Conservation (phyloP, 2,797 vertebrate genomes). For the Neosilurus hyrtlii region DNA sequence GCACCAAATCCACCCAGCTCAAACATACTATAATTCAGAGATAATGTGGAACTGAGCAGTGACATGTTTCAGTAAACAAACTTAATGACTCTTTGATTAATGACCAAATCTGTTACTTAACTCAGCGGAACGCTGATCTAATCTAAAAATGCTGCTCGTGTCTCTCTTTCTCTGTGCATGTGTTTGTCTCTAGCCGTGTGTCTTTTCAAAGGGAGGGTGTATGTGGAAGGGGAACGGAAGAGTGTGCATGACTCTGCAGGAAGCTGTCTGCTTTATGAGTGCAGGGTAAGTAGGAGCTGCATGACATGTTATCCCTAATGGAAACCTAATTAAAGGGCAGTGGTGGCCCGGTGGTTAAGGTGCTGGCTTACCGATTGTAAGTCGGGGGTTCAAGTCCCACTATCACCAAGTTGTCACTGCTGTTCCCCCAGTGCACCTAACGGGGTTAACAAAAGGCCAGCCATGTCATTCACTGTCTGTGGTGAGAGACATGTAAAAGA, state of each 20-base stretch:
- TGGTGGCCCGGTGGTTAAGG: too few species aligned
- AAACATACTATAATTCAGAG: conserved; percentile 31
- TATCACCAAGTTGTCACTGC: too few species aligned
- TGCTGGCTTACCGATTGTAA: too few species aligned
- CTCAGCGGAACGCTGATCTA: conserved; percentile 29
- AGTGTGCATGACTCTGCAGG: conserved; percentile 76
- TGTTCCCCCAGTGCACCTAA: too few species aligned
- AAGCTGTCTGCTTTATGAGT: conserved; percentile 79
- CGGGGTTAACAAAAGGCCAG: too few species aligned
- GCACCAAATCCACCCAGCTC: not conserved
- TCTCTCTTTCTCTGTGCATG: conserved; percentile 23
- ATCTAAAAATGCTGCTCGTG: conserved; percentile 49
- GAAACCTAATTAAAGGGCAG: not conserved
- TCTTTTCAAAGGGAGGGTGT: conserved; percentile 78
- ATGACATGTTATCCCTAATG: not conserved
- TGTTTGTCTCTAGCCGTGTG: conserved; percentile 70
- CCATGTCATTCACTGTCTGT: too few species aligned
- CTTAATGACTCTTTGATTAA: conserved; percentile 50
- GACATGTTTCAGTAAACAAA: conserved; percentile 48
- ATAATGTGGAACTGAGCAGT: conserved; percentile 35
- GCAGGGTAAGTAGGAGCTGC: conserved; percentile 73
- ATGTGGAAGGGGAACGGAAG: conserved; percentile 80
- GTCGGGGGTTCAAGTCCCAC: too few species aligned
- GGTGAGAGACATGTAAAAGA: too few species aligned
- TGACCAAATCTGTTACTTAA: conserved; percentile 50